Percentiles rank a stretch among this genome's conserved stretches.
Conservation (phyloP, 1,140 invertebrate species). For the Megalopta genalis region DNA sequence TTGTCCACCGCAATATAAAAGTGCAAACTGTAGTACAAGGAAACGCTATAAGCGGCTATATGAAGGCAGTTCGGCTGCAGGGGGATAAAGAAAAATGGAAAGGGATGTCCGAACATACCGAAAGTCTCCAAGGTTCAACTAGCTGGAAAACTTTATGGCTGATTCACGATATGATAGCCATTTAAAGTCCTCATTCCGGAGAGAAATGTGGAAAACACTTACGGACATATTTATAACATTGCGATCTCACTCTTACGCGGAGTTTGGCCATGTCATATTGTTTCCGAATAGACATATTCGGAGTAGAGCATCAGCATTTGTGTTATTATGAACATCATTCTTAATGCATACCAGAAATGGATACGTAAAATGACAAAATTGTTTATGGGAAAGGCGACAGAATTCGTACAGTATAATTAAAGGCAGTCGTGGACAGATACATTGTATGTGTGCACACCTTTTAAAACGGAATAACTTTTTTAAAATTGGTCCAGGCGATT, state of each 20-base stretch:
- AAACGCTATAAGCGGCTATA: constrained; percentile 14
- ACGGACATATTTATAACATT: background rate
- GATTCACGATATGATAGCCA: constrained; percentile 20
- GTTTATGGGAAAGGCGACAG: no score
- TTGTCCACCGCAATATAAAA: constrained; percentile 13
- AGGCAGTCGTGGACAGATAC: no score
- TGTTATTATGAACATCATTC: no score
- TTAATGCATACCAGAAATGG: no score
- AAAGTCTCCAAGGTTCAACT: constrained; percentile 18
- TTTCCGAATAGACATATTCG: no score
- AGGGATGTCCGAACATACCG: background rate
- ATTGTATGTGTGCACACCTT: no score
- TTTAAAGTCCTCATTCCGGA: background rate
- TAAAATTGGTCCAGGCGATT: no score
- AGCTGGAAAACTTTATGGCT: constrained; percentile 22
- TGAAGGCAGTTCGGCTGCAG: background rate
- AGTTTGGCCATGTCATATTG: background rate
- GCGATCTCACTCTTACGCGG: no score
- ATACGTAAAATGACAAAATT: no score
- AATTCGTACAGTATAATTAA: no score
- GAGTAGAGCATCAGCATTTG: no score
- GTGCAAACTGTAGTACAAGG: constrained; percentile 32
- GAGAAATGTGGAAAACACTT: background rate
- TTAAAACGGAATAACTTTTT: no score
- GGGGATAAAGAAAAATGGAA: constrained; percentile 11